Percentiles rank a stretch among this genome's conserved stretches.
phyloP scores from a whole-genome alignment of 2,113 vertebrate genomes.

The Octodon degus region DNA sequence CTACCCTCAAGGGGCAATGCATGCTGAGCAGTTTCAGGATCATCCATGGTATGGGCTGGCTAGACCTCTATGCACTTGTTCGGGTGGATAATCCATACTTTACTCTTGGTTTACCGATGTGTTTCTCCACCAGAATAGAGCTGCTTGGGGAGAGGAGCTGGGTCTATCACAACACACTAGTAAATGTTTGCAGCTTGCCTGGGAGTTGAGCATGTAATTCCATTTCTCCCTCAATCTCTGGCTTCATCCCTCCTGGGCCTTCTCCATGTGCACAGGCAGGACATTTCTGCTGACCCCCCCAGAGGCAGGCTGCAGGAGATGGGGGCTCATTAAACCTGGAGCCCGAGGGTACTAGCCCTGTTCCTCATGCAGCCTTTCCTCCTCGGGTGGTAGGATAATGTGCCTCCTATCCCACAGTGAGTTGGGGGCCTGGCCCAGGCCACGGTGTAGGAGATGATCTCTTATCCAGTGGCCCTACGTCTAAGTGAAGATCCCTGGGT shows the following conservation, averaged over 20 bases:
- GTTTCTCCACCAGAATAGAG: neutral
- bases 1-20: neutral
- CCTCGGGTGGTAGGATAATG: neutral
- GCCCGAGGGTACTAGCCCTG: neutral
- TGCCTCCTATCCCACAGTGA: neutral
- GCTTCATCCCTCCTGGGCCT: neutral
- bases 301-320: neutral
- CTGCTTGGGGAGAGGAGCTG: neutral
- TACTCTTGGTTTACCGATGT: rapidly evolving
- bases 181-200: neutral
- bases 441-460: neutral
- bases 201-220: neutral
- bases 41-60: neutral
- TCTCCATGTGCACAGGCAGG: rapidly evolving
- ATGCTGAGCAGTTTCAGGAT: neutral
- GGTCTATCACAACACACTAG: too few species aligned
- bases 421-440: neutral
- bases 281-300: too few species aligned
- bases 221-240: neutral
- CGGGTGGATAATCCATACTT: neutral
- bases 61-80: rapidly evolving
- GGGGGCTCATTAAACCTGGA: neutral
- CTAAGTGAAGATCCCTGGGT: neutral
- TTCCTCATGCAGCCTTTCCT: neutral
- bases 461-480: neutral